Percentiles rank a stretch among this genome's conserved stretches.
These are phyloP conservation scores for Perccottus glenii DNA, from an alignment of 2,113 vertebrate species.

Conservation along the genomic window DNA sequence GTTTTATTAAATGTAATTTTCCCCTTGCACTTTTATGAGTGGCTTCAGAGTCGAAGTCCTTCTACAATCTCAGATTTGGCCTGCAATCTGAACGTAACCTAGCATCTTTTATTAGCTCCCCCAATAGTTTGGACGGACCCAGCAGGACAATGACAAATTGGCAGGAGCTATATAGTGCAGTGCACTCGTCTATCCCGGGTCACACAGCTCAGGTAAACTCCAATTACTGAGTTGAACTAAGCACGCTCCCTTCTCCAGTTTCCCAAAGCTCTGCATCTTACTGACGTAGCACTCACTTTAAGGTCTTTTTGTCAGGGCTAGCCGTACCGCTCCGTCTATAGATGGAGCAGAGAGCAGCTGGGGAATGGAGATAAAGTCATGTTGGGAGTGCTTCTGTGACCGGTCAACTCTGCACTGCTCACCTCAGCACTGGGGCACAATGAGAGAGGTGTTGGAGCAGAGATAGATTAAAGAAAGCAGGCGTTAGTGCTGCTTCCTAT, in stretches of 20 bases:
- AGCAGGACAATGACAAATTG: too few species aligned
- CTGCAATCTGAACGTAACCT: too few species aligned
- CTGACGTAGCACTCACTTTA: conserved; percentile 31
- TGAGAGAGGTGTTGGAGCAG: conserved; percentile 64
- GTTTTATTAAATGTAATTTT: too few species aligned
- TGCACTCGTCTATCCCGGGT: conserved; percentile 26
- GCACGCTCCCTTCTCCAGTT: conserved; percentile 2
- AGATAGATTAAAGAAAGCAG: conserved; percentile 66
- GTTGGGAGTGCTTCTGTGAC: conserved; percentile 69
- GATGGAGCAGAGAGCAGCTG: conserved; percentile 84
- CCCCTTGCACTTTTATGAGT: too few species aligned
- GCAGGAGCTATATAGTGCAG: conserved; percentile 3
- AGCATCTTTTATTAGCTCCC: too few species aligned
- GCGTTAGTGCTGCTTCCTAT: conserved; percentile 37
- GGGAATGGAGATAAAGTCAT: conserved; percentile 85
- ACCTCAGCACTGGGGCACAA: conserved; percentile 74
- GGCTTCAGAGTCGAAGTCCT: too few species aligned
- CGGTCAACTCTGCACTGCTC: conserved; percentile 71
- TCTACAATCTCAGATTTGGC: too few species aligned
- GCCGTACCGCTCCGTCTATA: conserved; percentile 64
- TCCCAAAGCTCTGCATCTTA: conserved; percentile 29
- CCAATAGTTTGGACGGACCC: too few species aligned
- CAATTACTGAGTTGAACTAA: conserved; percentile 65
- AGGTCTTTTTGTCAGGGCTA: conserved; percentile 55
- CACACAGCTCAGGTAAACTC: conserved; percentile 50